A percentile compares a stretch with the other conserved stretches of the same genome.
Conservation (phyloP, 2,797 vertebrate genomes). For the Glossophaga mutica region DNA sequence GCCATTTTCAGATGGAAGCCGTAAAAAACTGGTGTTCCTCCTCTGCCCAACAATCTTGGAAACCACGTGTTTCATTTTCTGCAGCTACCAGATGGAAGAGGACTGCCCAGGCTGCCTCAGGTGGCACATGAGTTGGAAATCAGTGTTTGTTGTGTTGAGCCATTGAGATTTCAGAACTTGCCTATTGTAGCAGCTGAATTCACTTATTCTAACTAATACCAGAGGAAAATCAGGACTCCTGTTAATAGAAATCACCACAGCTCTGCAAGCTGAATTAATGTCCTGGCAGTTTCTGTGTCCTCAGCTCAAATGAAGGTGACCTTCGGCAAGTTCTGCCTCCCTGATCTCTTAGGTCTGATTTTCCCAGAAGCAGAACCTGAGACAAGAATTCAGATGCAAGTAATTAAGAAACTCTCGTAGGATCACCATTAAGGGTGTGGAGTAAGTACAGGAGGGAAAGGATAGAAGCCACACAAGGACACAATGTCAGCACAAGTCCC, state of each 20-base stretch:
- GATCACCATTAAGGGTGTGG: not conserved
- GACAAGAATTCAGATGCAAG: not conserved
- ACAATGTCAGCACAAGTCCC: not conserved
- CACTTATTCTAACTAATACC: not conserved
- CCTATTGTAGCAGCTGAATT: not conserved
- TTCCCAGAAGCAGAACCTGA: not conserved
- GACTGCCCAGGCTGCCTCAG: not conserved
- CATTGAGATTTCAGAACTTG: not conserved
- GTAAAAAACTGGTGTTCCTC: not conserved
- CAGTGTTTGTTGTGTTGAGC: not conserved
- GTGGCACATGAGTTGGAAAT: not conserved
- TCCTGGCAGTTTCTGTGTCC: not conserved
- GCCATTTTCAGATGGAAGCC: not conserved
- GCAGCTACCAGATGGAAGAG: not conserved
- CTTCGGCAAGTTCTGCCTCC: not conserved
- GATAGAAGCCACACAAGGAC: not conserved
- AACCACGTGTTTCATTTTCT: not conserved
- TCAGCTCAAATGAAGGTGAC: not conserved
- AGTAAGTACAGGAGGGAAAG: not conserved
- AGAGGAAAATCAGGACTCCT: not conserved
- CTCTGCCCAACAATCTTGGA: not conserved
- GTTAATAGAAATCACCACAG: not conserved
- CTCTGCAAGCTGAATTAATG: not conserved
- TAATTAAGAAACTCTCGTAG: not conserved
- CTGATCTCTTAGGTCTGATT: conserved; percentile 18